A percentile compares a stretch with the other conserved stretches of the same genome.
Evolutionary conservation across 2,113 vertebrate genomes (phyloP).

Genomic region (Prietella phreatophila): DNA sequence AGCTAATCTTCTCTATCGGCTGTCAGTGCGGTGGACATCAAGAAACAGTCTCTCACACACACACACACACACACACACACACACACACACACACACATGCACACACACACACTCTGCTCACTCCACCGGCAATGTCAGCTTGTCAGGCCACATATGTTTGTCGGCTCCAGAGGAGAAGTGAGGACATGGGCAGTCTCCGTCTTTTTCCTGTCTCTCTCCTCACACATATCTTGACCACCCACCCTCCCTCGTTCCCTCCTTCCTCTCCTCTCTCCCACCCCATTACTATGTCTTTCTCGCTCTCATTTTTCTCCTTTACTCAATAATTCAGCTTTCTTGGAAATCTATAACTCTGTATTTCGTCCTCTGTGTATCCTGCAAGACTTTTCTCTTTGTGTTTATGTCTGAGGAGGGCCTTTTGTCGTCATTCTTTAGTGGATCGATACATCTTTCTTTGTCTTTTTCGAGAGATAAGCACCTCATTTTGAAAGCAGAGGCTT

Average conservation of each 20-base stretch:
- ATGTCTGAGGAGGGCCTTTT: background rate
- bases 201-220: conserved; percentile 73
- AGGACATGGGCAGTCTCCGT: conserved; percentile 68
- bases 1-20: conserved; percentile 71
- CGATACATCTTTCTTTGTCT: conserved; percentile 10
- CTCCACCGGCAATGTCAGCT: conserved; percentile 73
- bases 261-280: conserved; percentile 53
- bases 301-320: conserved; percentile 11
- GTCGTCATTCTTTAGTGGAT: background rate
- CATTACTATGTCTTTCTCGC: conserved; percentile 26
- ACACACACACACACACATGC: conserved; percentile 54
- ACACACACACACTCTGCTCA: conserved; percentile 49
- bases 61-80: conserved; percentile 36
- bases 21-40: conserved; percentile 68
- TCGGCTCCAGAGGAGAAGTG: conserved; percentile 61
- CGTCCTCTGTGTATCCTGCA: background rate
- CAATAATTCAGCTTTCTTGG: conserved; percentile 13
- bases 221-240: conserved; percentile 60
- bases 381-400: conserved; percentile 9
- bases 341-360: conserved; percentile 31
- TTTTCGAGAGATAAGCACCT: background rate
- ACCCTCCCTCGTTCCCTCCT: conserved; percentile 20
- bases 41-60: conserved; percentile 41
- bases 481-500: background rate
- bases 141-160: conserved; percentile 81